Conservation (phyloP, 30 jellyfish, hydroid and myxozoan genomes). For the Nemopilema nomurai region DNA sequence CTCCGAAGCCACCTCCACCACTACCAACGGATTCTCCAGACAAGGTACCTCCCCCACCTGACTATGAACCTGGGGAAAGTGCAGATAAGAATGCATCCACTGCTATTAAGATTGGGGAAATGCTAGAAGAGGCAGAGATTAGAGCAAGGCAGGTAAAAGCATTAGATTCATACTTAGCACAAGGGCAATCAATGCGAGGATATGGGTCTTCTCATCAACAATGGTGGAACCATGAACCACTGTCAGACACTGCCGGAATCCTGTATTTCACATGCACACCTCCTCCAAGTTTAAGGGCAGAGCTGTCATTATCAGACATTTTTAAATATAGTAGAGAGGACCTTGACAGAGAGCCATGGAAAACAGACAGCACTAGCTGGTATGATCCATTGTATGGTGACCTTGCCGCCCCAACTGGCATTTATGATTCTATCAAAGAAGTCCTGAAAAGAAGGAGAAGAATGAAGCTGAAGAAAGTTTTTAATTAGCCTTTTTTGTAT, state of each 20-base stretch:
- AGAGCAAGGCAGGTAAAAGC: slow-evolving; percentile 38
- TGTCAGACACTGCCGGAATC: slow-evolving; percentile 65
- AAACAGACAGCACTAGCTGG: slow-evolving; percentile 86
- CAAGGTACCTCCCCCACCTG: slow-evolving; percentile 83
- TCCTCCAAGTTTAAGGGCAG: slow-evolving; percentile 81
- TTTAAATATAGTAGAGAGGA: slow-evolving; percentile 61
- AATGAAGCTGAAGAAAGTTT: slow-evolving; percentile 23
- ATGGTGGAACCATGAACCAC: slow-evolving; percentile 88
- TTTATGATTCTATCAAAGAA: slow-evolving; percentile 83
- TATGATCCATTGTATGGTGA: slow-evolving; percentile 96
- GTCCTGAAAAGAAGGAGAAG: slow-evolving; percentile 69
- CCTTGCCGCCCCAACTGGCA: slow-evolving; percentile 92
- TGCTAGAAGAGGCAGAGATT: slow-evolving; percentile 48
- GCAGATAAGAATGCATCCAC: slow-evolving; percentile 19
- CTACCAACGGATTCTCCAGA: slow-evolving; percentile 55
- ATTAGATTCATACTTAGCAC: slow-evolving; percentile 40
- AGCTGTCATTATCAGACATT: slow-evolving; percentile 49
- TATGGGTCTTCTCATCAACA: slow-evolving; percentile 65
- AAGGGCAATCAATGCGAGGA: slow-evolving; percentile 29
- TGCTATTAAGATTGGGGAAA: slow-evolving; percentile 52
- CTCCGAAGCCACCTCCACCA: slow-evolving; percentile 28
- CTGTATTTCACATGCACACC: slow-evolving; percentile 83
- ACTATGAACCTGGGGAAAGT: slow-evolving; percentile 26
- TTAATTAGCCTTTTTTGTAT: not conserved
- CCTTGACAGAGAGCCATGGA: slow-evolving; percentile 91